Evolutionary conservation across 2,797 vertebrate genomes (phyloP).

Genomic region (Eulemur rubriventer): DNA sequence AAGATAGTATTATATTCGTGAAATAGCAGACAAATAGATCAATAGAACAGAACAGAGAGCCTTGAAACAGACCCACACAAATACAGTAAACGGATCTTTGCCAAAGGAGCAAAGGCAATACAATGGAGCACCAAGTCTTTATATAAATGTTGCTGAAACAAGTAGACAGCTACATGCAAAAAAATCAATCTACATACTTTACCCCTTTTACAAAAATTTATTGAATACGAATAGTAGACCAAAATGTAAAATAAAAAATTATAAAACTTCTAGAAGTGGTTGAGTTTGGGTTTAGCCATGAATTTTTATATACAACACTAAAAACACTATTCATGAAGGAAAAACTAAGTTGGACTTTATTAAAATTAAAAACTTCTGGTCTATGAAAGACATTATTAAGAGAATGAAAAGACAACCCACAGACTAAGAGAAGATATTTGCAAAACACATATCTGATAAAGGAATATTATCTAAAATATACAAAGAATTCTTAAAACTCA

Average conservation of each 20-base stretch:
- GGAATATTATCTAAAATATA: neutral
- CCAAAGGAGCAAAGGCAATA: neutral
- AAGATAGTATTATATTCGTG: neutral
- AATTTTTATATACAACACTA: neutral
- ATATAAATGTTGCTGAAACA: neutral
- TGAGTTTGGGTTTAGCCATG: neutral
- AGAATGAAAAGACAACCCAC: neutral
- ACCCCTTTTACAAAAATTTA: neutral
- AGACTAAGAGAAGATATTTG: neutral
- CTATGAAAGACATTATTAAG: neutral
- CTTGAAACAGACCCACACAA: neutral
- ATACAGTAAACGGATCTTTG: neutral
- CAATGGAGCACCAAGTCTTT: neutral
- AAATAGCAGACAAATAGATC: neutral
- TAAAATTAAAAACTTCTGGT: neutral
- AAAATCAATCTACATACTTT: neutral
- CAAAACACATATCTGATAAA: neutral
- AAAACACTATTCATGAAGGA: neutral
- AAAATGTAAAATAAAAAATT: neutral
- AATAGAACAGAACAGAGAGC: neutral
- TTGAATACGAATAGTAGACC: neutral
- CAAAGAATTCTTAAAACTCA: neutral
- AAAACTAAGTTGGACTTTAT: neutral
- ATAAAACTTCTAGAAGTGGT: neutral
- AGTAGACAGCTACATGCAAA: neutral